Conservation (phyloP, 2,888 invertebrate genomes). For the Andrena haemorrhoa region DNA sequence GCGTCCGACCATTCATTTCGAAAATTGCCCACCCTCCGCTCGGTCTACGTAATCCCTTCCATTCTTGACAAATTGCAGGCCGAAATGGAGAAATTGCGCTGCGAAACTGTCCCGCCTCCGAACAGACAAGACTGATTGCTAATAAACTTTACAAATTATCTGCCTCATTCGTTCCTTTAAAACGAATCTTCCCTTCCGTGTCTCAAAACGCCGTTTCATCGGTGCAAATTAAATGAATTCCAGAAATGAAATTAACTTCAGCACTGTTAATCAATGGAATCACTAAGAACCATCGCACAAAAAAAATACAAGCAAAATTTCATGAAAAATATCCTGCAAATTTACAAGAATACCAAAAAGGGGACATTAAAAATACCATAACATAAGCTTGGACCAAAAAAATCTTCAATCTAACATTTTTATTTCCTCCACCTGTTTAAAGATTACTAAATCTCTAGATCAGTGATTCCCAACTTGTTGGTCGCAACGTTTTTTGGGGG, state of each 20-base stretch:
- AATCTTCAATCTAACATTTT: too few relatives aligned
- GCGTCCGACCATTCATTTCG: constrained; percentile 24
- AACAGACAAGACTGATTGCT: constrained; percentile 26
- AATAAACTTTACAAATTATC: constrained; percentile 13
- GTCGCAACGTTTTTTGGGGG: too few relatives aligned
- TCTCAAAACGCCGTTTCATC: background rate
- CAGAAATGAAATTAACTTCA: background rate
- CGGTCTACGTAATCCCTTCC: constrained; percentile 24
- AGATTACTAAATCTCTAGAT: too few relatives aligned
- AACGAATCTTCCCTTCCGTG: background rate
- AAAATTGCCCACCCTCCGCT: constrained; percentile 24
- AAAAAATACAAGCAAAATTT: too few relatives aligned
- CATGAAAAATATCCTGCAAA: too few relatives aligned
- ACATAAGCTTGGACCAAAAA: too few relatives aligned
- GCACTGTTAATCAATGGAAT: background rate
- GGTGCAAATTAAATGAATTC: background rate
- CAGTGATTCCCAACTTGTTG: too few relatives aligned
- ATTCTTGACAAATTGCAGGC: constrained; percentile 46
- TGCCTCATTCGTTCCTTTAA: background rate
- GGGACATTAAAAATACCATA: too few relatives aligned
- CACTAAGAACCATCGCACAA: too few relatives aligned
- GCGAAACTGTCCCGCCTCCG: background rate
- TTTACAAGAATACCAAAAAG: too few relatives aligned
- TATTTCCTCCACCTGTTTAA: too few relatives aligned
- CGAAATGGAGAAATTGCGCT: constrained; percentile 27